Conservation (phyloP, 2,797 vertebrate species). For the Squalus acanthias region DNA sequence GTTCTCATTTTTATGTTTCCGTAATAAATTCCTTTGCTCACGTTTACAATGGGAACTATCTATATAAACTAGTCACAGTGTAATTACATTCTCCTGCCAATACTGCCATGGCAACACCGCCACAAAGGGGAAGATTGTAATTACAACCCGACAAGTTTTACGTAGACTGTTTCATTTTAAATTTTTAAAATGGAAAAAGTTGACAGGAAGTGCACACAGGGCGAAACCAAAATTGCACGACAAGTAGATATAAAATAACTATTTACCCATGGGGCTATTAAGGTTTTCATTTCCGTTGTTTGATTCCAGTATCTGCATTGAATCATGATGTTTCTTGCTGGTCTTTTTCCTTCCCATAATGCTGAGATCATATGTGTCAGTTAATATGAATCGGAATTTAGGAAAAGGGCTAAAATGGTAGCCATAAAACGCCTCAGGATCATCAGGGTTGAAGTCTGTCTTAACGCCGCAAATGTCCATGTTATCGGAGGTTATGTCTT, state of each 20-base stretch:
- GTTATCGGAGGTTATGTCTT: conserved; percentile 4
- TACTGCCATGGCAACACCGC: neutral
- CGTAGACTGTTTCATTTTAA: neutral
- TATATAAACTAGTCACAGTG: neutral
- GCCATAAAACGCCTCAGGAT: conserved; percentile 60
- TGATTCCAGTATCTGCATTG: conserved; percentile 61
- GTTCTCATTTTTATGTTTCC: neutral
- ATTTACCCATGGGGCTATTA: conserved; percentile 73
- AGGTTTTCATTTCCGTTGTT: conserved; percentile 75
- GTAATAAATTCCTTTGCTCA: neutral
- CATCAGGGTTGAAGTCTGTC: conserved; percentile 37
- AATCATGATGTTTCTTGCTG: conserved; percentile 57
- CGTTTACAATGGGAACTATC: neutral
- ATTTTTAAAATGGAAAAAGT: neutral
- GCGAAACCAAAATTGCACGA: neutral
- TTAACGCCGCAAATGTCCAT: neutral
- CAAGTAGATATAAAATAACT: neutral
- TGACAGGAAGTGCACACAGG: neutral
- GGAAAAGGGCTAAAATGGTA: conserved; percentile 74
- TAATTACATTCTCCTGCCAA: neutral
- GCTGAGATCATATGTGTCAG: conserved; percentile 80
- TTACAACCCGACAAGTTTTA: neutral
- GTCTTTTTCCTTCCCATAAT: conserved; percentile 67
- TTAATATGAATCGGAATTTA: conserved; percentile 71
- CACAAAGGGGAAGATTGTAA: neutral